Conservation (phyloP, 2,113 vertebrate species). For the Gasterosteus nipponicus region DNA sequence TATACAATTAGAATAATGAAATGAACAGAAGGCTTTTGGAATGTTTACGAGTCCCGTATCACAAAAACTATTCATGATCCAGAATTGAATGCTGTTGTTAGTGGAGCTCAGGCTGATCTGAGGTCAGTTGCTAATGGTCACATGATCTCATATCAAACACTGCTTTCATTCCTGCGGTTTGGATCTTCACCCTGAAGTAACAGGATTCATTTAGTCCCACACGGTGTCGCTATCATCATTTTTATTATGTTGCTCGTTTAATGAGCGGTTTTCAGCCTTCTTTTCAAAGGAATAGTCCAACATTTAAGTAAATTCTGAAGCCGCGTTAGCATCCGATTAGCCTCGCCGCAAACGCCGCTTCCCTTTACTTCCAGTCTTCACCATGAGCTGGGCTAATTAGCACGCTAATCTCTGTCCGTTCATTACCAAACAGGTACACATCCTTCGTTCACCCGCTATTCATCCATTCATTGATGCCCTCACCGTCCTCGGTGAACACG, state of each 20-base stretch:
- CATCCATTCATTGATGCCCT: constrained; percentile 32
- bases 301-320: neutral
- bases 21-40: too few species aligned
- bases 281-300: neutral
- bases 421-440: neutral
- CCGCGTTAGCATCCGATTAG: neutral
- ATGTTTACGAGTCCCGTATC: too few species aligned
- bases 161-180: neutral
- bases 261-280: too few species aligned
- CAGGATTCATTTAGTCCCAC: neutral
- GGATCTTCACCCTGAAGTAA: neutral
- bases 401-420: neutral
- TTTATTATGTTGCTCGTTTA: too few species aligned
- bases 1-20: too few species aligned
- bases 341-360: too few species aligned
- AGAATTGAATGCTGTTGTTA: too few species aligned
- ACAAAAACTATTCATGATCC: too few species aligned
- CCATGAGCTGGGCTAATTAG: neutral
- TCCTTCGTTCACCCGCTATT: neutral
- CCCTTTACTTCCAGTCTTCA: too few species aligned
- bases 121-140: too few species aligned
- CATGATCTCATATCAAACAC: too few species aligned
- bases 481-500: constrained; percentile 92
- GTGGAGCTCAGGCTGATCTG: too few species aligned
- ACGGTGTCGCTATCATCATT: neutral